These are phyloP conservation scores for Siniperca undulata DNA, from an alignment of 2,797 vertebrate species.

Conservation along the genomic window DNA sequence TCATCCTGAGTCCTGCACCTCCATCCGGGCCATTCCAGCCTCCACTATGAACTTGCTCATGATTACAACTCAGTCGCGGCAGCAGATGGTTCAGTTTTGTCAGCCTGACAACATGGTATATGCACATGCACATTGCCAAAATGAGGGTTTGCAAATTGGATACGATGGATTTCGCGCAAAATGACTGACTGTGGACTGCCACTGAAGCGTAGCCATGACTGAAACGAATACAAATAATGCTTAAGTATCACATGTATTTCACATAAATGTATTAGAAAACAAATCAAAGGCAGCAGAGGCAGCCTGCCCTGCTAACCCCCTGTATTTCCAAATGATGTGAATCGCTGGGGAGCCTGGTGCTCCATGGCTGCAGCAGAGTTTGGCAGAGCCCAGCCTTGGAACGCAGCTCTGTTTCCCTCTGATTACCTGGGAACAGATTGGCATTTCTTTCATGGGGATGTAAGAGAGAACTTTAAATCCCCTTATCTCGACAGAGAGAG, in stretches of 20 bases:
- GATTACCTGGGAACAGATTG: slow-evolving; percentile 85
- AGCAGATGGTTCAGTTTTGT: slow-evolving; percentile 85
- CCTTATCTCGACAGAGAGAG: slow-evolving; percentile 75
- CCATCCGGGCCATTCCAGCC: slow-evolving; percentile 72
- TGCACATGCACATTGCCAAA: slow-evolving; percentile 62
- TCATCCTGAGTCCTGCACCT: slow-evolving; percentile 59
- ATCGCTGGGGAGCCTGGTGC: slow-evolving; percentile 53
- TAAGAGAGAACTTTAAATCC: slow-evolving; percentile 77
- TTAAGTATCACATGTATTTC: slow-evolving; percentile 45
- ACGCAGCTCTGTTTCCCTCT: slow-evolving; percentile 73
- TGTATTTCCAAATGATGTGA: slow-evolving; percentile 60
- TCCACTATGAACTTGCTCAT: slow-evolving; percentile 59
- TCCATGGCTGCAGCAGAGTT: slow-evolving; percentile 45
- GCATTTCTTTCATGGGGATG: slow-evolving; percentile 80
- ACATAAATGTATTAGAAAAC: slow-evolving; percentile 60
- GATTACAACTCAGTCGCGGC: slow-evolving; percentile 73
- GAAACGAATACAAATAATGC: slow-evolving; percentile 61
- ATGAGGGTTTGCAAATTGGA: slow-evolving; percentile 73
- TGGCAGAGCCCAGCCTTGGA: slow-evolving; percentile 71
- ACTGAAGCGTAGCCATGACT: slow-evolving; percentile 48
- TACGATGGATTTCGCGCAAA: slow-evolving; percentile 69
- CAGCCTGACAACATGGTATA: slow-evolving; percentile 65
- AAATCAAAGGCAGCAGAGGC: slow-evolving; percentile 63
- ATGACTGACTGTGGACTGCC: slow-evolving; percentile 48
- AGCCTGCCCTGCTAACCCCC: slow-evolving; percentile 40